A percentile compares a stretch with the other conserved stretches of the same genome.
Conservation (phyloP, 2,888 invertebrate genomes). For the Antheraea assamensis region DNA sequence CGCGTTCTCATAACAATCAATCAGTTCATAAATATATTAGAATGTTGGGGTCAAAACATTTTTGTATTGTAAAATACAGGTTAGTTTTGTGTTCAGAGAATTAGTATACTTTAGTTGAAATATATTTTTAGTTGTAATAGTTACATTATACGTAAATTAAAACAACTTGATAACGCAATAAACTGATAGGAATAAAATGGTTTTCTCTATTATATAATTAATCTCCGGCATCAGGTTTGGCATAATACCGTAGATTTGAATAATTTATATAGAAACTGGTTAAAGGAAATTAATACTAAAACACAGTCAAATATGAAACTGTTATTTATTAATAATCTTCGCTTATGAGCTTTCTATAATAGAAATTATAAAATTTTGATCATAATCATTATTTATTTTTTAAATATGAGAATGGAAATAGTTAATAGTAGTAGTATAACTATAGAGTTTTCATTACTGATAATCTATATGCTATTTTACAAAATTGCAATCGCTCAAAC, state of each 20-base stretch:
- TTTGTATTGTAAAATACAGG: too few relatives aligned
- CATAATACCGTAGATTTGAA: constrained; percentile 13
- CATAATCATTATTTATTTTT: constrained; percentile 29
- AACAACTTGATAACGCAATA: neutral
- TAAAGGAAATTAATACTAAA: neutral
- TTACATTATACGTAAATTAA: neutral
- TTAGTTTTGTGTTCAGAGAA: too few relatives aligned
- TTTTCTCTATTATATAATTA: constrained; percentile 21
- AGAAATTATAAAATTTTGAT: constrained; percentile 10
- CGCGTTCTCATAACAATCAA: too few relatives aligned
- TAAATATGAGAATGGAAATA: neutral
- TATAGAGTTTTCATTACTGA: too few relatives aligned
- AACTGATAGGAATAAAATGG: constrained; percentile 1
- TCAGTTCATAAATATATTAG: too few relatives aligned
- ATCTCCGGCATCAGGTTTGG: constrained; percentile 13
- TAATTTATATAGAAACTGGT: constrained; percentile 14
- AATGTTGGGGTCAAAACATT: neutral
- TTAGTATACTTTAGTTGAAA: neutral
- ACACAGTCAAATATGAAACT: neutral
- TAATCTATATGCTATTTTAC: too few relatives aligned
- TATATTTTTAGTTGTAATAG: neutral
- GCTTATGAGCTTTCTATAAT: constrained; percentile 5
- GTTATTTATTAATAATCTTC: neutral
- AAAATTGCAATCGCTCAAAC: too few relatives aligned
- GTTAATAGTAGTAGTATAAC: too few relatives aligned